Conservation (phyloP, 1,140 invertebrate species). For the Ips nitidus region DNA sequence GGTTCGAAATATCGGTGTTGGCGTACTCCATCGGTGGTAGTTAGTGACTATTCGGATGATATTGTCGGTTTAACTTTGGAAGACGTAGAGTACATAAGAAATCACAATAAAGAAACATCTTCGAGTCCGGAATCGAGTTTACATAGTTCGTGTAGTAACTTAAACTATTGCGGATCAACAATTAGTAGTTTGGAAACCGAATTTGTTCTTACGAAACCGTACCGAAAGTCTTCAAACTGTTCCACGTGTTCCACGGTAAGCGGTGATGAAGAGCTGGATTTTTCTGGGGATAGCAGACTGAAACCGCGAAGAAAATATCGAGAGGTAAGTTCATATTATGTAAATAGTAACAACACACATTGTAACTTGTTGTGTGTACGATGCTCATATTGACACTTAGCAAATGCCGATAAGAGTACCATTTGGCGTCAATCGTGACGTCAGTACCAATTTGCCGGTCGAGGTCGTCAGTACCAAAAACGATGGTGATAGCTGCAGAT, state of each 20-base stretch:
- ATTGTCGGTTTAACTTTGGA: slow-evolving; percentile 64
- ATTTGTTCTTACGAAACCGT: slow-evolving; percentile 55
- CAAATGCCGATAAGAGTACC: slow-evolving; percentile 29
- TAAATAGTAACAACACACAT: background rate
- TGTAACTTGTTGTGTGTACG: background rate
- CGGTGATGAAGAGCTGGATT: slow-evolving; percentile 62
- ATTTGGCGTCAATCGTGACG: slow-evolving; percentile 35
- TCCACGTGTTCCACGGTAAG: slow-evolving; percentile 65
- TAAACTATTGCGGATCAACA: slow-evolving; percentile 58
- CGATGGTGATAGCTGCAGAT: background rate
- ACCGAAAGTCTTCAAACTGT: slow-evolving; percentile 65
- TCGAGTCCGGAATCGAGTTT: slow-evolving; percentile 57
- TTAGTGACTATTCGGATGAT: slow-evolving; percentile 81
- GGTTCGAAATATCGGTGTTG: slow-evolving; percentile 59
- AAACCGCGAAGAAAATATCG: slow-evolving; percentile 44
- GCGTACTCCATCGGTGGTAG: slow-evolving; percentile 77
- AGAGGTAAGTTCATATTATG: slow-evolving; percentile 51
- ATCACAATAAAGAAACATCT: slow-evolving; percentile 52
- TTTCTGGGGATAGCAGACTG: slow-evolving; percentile 46
- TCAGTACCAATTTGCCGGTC: slow-evolving; percentile 11
- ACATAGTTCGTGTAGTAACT: slow-evolving; percentile 66
- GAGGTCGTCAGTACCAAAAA: slow-evolving; percentile 29
- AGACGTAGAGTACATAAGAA: slow-evolving; percentile 65
- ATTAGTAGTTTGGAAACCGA: slow-evolving; percentile 60
- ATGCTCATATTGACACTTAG: slow-evolving; percentile 25